phyloP scores from a whole-genome alignment of 2,113 vertebrate species.

The Notarius quadriscutis region DNA sequence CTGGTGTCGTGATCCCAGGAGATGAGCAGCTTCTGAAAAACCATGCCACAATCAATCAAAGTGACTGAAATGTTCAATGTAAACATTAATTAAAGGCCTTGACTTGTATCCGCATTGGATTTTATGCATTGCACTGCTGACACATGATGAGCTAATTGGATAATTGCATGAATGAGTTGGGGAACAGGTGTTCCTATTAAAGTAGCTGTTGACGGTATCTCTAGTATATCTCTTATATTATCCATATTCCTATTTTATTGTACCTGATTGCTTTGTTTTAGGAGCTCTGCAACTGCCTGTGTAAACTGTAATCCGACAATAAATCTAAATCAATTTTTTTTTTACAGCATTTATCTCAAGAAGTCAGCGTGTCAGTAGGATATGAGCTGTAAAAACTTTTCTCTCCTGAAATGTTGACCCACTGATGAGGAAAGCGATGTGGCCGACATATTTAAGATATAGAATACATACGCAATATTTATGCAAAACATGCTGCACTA shows the following conservation, averaged over 20 bases:
- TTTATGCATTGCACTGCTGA: background rate
- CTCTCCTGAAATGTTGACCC: slow-evolving; percentile 15
- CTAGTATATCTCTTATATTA: no score
- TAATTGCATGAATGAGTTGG: background rate
- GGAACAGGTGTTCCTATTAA: background rate
- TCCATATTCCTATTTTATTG: background rate
- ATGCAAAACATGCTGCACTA: slow-evolving; percentile 17
- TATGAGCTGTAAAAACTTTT: background rate
- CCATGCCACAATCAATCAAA: background rate
- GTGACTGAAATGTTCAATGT: background rate
- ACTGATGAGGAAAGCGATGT: background rate
- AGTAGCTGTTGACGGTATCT: background rate
- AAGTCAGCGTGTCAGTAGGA: background rate
- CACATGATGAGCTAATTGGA: background rate
- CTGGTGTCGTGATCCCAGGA: background rate
- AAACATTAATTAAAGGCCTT: background rate
- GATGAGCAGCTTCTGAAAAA: slow-evolving; percentile 1
- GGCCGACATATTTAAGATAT: background rate
- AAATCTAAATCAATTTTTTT: background rate
- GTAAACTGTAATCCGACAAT: background rate
- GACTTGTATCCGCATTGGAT: background rate
- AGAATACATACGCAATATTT: background rate
- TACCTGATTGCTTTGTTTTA: background rate
- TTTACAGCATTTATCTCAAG: slow-evolving; percentile 26
- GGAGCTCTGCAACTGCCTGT: background rate